Base-by-base conservation (phyloP, 92 coral and sea anemone genomes). In the Epizoanthus stellaris region DNA sequence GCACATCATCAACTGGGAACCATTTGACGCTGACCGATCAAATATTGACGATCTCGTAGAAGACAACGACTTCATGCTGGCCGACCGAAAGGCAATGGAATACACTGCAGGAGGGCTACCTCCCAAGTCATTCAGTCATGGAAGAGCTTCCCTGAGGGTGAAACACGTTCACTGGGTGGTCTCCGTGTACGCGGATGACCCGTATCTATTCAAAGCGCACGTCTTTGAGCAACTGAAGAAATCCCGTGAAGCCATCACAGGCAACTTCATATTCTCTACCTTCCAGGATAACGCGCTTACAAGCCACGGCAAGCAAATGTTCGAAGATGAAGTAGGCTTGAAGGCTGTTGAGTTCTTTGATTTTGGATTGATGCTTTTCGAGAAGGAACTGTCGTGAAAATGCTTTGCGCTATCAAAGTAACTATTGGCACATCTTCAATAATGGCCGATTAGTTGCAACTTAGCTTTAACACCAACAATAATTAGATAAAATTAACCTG, bases 1-100 rank as follows among this genome's bases (percentile, higher is more conserved):
- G 73, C 87, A 94, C 16, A 80, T 96, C 70, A 88, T 96, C 19
- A 98, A 96, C 86, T 96, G 98, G 98, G 98, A 96, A 73, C 98
- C 98, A 1, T 96, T 90, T 85, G 93, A 94, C 84, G 96, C 89
- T 36, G 84, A 85, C 86, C 89, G 89, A 65, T 87, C 93, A 30
- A 96, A 96, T 75, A 73, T 90, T 71, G 91, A 92, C 77, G 94
- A 88, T 85, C 63, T 96, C 34, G 87, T 91, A 60, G 94, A 87
- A 53, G 91, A 90, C 36, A 77, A 80, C 61, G 98, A 96, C 73
- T 90, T 91, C 68, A 56, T 92, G 86, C 87, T 94, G 79, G 95
- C 94, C 39, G 98, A 94, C 86, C 94, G 98, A 80, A 90, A 90
- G 82, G 75, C 98, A 17, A 80, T 76, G 80, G 92, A 92, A 30